Evolutionary conservation across 2,797 vertebrate genomes (phyloP).

Genomic region (Manis pentadactyla): DNA sequence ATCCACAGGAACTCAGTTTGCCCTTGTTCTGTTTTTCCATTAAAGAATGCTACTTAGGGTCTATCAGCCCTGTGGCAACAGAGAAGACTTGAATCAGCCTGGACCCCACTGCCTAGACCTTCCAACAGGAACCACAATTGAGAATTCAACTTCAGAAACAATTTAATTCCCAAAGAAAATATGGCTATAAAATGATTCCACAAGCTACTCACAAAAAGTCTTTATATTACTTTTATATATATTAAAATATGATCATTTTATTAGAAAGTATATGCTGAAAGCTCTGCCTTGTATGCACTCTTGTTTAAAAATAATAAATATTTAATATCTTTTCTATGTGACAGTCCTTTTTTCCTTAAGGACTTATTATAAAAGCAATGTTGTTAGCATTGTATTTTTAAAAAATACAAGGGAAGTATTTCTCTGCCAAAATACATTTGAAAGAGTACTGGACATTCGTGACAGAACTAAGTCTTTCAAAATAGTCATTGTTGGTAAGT

Average conservation of each 20-base stretch:
- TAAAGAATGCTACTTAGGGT: background rate
- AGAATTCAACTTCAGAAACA: background rate
- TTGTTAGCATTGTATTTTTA: background rate
- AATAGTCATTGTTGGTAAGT: constrained; percentile 66
- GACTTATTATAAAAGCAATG: background rate
- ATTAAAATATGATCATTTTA: background rate
- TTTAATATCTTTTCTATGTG: background rate
- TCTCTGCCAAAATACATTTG: constrained; percentile 68
- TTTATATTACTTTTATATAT: background rate
- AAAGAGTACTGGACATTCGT: constrained; percentile 53
- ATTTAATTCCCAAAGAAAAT: background rate
- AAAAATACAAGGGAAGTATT: constrained; percentile 36
- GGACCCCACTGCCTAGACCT: background rate
- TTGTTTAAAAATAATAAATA: background rate
- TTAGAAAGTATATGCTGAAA: background rate
- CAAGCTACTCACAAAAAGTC: background rate
- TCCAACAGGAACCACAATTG: background rate
- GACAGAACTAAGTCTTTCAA: constrained; percentile 51
- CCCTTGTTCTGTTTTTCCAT: background rate
- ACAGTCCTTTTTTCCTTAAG: background rate
- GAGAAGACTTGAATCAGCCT: background rate
- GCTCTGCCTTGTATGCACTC: background rate
- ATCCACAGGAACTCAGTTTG: background rate
- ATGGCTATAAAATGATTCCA: background rate
- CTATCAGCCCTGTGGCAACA: background rate